Evolutionary conservation across 2,888 invertebrate genomes (phyloP).

Genomic region (Anaspis maculata): DNA sequence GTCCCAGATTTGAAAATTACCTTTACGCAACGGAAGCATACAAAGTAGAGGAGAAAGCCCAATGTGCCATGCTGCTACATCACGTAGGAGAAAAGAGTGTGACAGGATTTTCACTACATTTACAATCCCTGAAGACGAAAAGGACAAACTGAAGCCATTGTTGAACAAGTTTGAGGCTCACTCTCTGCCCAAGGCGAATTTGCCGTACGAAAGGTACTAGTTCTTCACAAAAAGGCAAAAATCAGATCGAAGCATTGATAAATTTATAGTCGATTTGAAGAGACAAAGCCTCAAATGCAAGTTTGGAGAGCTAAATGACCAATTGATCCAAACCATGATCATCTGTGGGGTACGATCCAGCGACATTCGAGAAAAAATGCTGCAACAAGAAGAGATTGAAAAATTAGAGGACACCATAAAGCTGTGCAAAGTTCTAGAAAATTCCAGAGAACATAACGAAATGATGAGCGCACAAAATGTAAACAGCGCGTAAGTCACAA

Average conservation of each 20-base stretch:
- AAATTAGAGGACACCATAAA: not conserved
- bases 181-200: slow-evolving; percentile 1
- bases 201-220: slow-evolving; percentile 1
- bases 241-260: not conserved
- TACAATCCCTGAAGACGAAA: not conserved
- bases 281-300: not conserved
- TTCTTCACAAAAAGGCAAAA: slow-evolving; percentile 1
- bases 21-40: not conserved
- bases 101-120: not conserved
- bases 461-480: not conserved
- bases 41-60: not conserved
- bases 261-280: slow-evolving; percentile 2
- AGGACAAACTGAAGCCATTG: not conserved
- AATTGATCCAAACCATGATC: not conserved
- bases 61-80: slow-evolving; percentile 1
- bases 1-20: slow-evolving; percentile 1
- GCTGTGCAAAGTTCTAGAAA: not conserved
- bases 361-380: not conserved
- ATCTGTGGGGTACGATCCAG: not conserved
- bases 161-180: slow-evolving; percentile 2
- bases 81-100: not conserved
- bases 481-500: not conserved
- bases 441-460: not conserved
- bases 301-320: slow-evolving; percentile 1
- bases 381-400: not conserved